Conservation (phyloP, 1,140 invertebrate genomes). For the Uloborus diversus region DNA sequence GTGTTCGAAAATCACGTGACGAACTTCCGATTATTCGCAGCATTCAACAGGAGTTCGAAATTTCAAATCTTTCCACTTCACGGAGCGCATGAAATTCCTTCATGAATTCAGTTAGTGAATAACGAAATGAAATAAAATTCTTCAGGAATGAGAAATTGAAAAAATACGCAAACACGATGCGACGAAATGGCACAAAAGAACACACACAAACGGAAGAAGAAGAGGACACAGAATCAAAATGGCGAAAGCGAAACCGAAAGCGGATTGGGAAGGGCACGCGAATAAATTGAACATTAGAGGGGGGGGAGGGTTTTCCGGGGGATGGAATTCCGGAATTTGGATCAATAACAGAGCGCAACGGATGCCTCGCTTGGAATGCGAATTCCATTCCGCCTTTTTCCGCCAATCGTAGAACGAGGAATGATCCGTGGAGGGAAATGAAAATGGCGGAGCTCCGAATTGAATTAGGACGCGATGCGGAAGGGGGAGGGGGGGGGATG, state of each 20-base stretch:
- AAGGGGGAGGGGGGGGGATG: background rate
- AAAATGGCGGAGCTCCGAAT: background rate
- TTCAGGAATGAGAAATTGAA: background rate
- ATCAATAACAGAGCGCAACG: conserved; percentile 27
- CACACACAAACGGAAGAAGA: background rate
- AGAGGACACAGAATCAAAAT: background rate
- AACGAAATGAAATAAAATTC: background rate
- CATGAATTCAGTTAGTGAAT: too few species aligned
- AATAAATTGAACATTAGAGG: conserved; percentile 9
- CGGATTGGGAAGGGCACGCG: background rate
- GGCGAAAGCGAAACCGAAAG: background rate
- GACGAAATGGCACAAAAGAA: background rate
- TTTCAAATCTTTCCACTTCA: too few species aligned
- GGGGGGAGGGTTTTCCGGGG: background rate
- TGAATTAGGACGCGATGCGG: background rate
- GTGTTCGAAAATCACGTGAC: too few species aligned
- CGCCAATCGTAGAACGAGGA: conserved; percentile 1
- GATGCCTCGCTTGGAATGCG: conserved; percentile 4
- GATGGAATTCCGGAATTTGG: conserved; percentile 3
- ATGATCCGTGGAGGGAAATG: background rate
- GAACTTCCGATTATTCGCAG: too few species aligned
- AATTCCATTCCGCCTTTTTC: conserved; percentile 33
- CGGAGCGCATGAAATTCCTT: too few species aligned
- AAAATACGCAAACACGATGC: background rate
- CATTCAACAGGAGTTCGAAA: too few species aligned